Evolutionary conservation across 2,797 vertebrate genomes (phyloP).

Genomic region (Falco biarmicus): DNA sequence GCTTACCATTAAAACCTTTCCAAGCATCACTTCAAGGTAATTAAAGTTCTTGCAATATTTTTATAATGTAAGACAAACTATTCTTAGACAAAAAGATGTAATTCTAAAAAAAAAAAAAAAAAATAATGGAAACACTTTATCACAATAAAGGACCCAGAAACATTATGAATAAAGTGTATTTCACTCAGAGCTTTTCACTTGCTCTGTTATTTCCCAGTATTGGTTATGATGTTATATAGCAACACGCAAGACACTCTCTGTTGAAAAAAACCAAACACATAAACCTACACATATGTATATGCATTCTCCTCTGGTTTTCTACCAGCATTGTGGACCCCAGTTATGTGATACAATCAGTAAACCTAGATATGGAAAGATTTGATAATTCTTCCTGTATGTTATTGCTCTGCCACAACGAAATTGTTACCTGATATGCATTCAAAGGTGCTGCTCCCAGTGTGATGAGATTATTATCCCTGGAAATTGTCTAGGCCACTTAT

Average conservation of each 20-base stretch:
- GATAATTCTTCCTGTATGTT: not conserved
- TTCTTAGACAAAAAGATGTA: not conserved
- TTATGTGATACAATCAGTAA: not conserved
- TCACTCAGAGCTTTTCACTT: not conserved
- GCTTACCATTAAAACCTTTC: not conserved
- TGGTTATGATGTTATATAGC: not conserved
- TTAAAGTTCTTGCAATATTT: not conserved
- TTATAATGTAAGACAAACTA: not conserved
- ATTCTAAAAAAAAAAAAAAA: not conserved
- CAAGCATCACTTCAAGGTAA: not conserved
- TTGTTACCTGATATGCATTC: not conserved
- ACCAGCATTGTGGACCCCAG: not conserved
- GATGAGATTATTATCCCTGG: not conserved
- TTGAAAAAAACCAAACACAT: not conserved
- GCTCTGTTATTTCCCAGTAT: not conserved
- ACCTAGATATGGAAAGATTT: not conserved
- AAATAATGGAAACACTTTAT: not conserved
- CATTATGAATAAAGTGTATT: not conserved
- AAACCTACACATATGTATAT: accelerated
- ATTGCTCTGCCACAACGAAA: not conserved
- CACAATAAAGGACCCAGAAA: not conserved
- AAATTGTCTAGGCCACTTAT: not conserved
- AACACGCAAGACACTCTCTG: not conserved
- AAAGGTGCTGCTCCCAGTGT: not conserved
- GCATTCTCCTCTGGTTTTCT: not conserved